Evolutionary conservation across 2,888 invertebrate species (phyloP).

Genomic region (Andrena trimmerana): DNA sequence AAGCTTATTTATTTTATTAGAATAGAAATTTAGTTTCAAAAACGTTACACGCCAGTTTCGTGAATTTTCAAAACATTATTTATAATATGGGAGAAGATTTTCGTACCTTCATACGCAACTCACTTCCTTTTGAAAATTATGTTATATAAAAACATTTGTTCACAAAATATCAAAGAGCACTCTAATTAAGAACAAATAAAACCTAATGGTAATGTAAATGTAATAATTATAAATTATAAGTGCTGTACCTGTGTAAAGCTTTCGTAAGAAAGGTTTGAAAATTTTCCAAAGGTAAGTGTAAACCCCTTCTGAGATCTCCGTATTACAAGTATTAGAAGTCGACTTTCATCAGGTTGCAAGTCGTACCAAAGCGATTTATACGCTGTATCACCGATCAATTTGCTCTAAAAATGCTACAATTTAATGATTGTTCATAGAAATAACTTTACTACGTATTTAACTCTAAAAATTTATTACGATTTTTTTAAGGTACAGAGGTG

Average conservation of each 20-base stretch:
- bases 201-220: too few relatives aligned
- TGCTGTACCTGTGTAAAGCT: slow-evolving; percentile 59
- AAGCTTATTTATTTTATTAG: neutral
- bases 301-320: slow-evolving; percentile 62
- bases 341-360: slow-evolving; percentile 41
- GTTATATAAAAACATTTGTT: neutral
- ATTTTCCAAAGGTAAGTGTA: slow-evolving; percentile 64
- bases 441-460: neutral
- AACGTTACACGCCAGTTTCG: neutral
- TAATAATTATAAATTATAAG: too few relatives aligned
- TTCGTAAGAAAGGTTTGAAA: slow-evolving; percentile 59
- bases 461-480: too few relatives aligned
- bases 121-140: neutral
- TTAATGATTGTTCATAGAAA: neutral
- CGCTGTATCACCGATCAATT: slow-evolving; percentile 51
- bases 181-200: neutral
- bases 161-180: too few relatives aligned
- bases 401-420: slow-evolving; percentile 48
- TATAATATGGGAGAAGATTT: neutral
- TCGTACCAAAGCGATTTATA: slow-evolving; percentile 70
- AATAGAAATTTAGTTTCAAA: neutral
- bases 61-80: neutral
- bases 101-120: neutral
- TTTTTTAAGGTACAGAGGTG: too few relatives aligned
- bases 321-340: slow-evolving; percentile 56